A percentile compares a stretch with the other conserved stretches of the same genome.
phyloP scores from a whole-genome alignment of 2,888 invertebrate species.

The Nemotelus nigrinus region DNA sequence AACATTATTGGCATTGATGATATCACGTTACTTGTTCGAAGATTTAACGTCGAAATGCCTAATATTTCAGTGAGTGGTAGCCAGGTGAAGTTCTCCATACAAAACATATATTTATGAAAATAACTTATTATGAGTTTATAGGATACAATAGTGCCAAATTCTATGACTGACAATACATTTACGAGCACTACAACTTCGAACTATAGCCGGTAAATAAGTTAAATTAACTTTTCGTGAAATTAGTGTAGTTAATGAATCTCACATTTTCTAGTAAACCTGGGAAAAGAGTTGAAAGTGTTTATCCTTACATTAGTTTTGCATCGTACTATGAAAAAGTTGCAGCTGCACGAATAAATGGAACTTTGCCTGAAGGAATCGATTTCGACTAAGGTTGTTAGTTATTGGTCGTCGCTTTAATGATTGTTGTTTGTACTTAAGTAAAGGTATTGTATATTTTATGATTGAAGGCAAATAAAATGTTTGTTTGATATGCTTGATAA shows the following conservation, averaged over 20 bases:
- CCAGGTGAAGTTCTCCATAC: conserved; percentile 42
- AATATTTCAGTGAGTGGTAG: conserved; percentile 61
- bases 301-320: conserved; percentile 85
- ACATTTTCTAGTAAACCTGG: conserved; percentile 59
- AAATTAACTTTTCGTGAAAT: conserved; percentile 58
- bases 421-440: conserved; percentile 1
- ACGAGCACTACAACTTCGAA: conserved; percentile 54
- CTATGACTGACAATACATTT: conserved; percentile 41
- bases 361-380: conserved; percentile 72
- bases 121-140: not conserved
- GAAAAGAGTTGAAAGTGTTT: conserved; percentile 70
- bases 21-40: conserved; percentile 84
- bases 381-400: conserved; percentile 57
- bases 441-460: not conserved
- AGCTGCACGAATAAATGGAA: conserved; percentile 73
- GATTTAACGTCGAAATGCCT: conserved; percentile 83
- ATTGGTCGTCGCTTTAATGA: not conserved
- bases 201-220: conserved; percentile 61
- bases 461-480: not conserved
- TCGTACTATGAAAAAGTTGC: conserved; percentile 80
- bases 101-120: not conserved
- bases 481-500: not conserved
- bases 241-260: conserved; percentile 58
- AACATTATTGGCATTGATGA: conserved; percentile 71
- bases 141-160: conserved; percentile 39